Percentiles rank a stretch among this genome's conserved stretches.
Conservation (phyloP, 2,113 vertebrate species). For the Chionodraco myersi region DNA sequence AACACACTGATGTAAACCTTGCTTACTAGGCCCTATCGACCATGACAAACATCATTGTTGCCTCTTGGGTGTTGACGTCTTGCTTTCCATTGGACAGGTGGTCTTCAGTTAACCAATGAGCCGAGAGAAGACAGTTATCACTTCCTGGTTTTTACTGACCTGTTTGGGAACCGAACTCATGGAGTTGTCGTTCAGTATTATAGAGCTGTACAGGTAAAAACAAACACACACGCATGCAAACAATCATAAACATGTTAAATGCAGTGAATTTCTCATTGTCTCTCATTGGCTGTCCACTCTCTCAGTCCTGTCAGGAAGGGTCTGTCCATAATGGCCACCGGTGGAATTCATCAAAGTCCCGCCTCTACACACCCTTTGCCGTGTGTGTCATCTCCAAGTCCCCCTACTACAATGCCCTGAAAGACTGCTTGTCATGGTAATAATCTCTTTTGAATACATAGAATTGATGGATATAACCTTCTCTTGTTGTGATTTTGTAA, state of each 20-base stretch:
- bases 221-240: background rate
- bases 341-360: slow-evolving; percentile 72
- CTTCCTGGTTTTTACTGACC: slow-evolving; percentile 96
- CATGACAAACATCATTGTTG: background rate
- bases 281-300: slow-evolving; percentile 27
- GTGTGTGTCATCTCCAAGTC: slow-evolving; percentile 94
- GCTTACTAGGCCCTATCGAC: background rate
- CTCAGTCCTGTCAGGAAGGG: slow-evolving; percentile 80
- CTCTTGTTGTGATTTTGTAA: background rate
- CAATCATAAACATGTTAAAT: background rate
- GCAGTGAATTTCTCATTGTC: no score
- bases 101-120: slow-evolving; percentile 86
- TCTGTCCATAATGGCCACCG: slow-evolving; percentile 81
- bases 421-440: slow-evolving; percentile 96
- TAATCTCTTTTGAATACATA: slow-evolving; percentile 22
- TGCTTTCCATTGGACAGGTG: slow-evolving; percentile 81
- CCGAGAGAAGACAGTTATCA: slow-evolving; percentile 89
- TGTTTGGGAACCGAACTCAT: slow-evolving; percentile 93
- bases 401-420: slow-evolving; percentile 93
- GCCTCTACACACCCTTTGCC: slow-evolving; percentile 85
- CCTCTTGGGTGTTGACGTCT: background rate
- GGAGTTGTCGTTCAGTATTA: slow-evolving; percentile 91
- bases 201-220: slow-evolving; percentile 86
- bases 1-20: background rate
- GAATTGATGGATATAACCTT: background rate